Evolutionary conservation across 2,113 vertebrate species (phyloP).

Genomic region (Amphilophus citrinellus): DNA sequence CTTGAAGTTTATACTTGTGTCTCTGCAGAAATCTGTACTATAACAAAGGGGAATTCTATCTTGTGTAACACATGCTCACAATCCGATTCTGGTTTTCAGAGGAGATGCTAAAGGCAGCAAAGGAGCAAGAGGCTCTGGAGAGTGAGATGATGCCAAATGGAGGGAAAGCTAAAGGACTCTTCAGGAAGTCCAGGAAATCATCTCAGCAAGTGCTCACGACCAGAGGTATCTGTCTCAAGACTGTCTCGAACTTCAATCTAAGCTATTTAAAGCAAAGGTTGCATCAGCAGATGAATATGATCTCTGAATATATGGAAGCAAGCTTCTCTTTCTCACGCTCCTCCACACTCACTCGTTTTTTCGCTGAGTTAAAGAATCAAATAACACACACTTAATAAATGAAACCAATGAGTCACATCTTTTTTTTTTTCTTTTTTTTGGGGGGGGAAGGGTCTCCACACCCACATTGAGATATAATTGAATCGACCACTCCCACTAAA

Average conservation of each 20-base stretch:
- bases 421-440: not conserved
- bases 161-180: constrained; percentile 79
- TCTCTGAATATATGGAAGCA: not conserved
- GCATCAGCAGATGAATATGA: not conserved
- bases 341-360: not conserved
- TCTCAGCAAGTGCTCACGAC: constrained; percentile 81
- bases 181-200: constrained; percentile 85
- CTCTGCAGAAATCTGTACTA: not conserved
- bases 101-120: constrained; percentile 87
- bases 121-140: constrained; percentile 88
- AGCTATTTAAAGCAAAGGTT: not conserved
- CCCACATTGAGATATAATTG: constrained; percentile 46
- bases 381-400: constrained; percentile 51
- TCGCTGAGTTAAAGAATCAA: not conserved
- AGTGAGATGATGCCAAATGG: constrained; percentile 84
- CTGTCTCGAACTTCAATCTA: not conserved
- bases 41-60: not conserved
- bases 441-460: not conserved
- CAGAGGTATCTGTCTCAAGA: constrained; percentile 80
- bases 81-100: constrained; percentile 78
- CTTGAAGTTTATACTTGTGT: not conserved
- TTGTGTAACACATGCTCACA: not conserved
- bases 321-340: not conserved
- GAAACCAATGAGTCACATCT: constrained; percentile 24
- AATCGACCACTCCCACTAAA: constrained; percentile 58